Evolutionary conservation across 2,797 vertebrate genomes (phyloP).

Genomic region (Dipus sagitta): DNA sequence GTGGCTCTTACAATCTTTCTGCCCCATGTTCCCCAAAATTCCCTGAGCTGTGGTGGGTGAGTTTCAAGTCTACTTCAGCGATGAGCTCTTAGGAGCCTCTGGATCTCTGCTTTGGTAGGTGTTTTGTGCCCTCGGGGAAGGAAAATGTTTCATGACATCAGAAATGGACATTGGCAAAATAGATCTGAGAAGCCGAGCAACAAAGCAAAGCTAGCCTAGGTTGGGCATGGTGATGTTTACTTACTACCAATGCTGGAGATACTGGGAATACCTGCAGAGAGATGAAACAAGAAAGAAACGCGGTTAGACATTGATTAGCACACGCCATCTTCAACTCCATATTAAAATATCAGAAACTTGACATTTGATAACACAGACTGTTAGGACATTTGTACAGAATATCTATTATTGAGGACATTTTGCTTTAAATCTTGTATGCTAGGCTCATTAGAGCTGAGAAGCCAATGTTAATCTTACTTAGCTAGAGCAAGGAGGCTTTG

Average conservation of each 20-base stretch:
- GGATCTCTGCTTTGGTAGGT: too few relatives aligned
- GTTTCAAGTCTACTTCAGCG: too few relatives aligned
- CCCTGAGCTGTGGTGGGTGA: too few relatives aligned
- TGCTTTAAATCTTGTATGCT: conserved; percentile 63
- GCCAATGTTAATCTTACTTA: neutral
- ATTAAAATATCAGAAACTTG: conserved; percentile 44
- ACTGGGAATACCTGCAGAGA: conserved; percentile 95
- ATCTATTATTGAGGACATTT: neutral
- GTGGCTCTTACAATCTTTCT: too few relatives aligned
- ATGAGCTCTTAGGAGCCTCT: too few relatives aligned
- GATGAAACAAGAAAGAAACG: conserved; percentile 83
- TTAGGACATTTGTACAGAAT: conserved; percentile 10
- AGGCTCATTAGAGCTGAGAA: conserved; percentile 34
- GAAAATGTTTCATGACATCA: conserved; percentile 82
- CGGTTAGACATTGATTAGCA: conserved; percentile 81
- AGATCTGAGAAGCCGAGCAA: conserved; percentile 87
- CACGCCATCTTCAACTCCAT: conserved; percentile 39
- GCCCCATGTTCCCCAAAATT: too few relatives aligned
- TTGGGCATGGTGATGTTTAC: conserved; percentile 88
- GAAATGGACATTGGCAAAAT: conserved; percentile 93
- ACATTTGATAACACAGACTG: conserved; percentile 28
- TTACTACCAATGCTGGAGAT: conserved; percentile 99
- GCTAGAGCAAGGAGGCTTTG: neutral
- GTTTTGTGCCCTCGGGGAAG: neutral
- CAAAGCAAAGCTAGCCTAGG: conserved; percentile 90